A percentile compares a stretch with the other conserved stretches of the same genome.
Conservation (phyloP, 2,888 invertebrate genomes). For the Dyspetes luteomarginatus region DNA sequence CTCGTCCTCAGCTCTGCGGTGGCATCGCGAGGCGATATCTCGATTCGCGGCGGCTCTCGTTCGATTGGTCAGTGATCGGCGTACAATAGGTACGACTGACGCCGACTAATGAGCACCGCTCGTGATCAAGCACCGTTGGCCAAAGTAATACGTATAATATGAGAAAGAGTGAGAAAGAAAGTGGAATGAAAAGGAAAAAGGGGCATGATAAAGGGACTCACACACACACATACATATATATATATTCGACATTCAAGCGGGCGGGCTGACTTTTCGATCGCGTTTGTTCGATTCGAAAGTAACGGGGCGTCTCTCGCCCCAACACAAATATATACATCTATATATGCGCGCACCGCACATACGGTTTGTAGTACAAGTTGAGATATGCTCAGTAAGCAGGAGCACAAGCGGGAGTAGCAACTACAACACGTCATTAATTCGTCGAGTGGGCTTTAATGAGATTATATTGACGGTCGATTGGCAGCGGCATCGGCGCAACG, state of each 20-base stretch:
- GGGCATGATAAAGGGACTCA: slow-evolving; percentile 48
- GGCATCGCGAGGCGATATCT: slow-evolving; percentile 40
- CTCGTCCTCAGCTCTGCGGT: slow-evolving; percentile 24
- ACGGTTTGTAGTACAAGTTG: slow-evolving; percentile 21
- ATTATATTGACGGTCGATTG: slow-evolving; percentile 69
- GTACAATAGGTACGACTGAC: slow-evolving; percentile 74
- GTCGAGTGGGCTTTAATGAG: slow-evolving; percentile 69
- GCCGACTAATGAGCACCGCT: slow-evolving; percentile 76
- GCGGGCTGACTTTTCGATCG: slow-evolving; percentile 53
- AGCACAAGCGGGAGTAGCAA: slow-evolving; percentile 37
- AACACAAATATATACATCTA: not conserved
- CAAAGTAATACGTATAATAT: slow-evolving; percentile 59
- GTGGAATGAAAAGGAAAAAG: slow-evolving; percentile 11
- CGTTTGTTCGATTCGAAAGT: slow-evolving; percentile 67
- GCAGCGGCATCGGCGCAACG: slow-evolving; percentile 21
- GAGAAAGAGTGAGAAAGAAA: slow-evolving; percentile 35
- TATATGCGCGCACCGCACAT: slow-evolving; percentile 23
- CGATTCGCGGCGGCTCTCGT: slow-evolving; percentile 48
- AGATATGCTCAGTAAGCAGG: slow-evolving; percentile 20
- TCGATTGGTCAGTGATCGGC: slow-evolving; percentile 63
- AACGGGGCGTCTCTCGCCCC: slow-evolving; percentile 58
- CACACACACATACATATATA: not conserved
- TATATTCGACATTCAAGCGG: slow-evolving; percentile 11
- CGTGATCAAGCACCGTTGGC: slow-evolving; percentile 71
- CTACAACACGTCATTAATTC: slow-evolving; percentile 67